Evolutionary conservation across 2,113 vertebrate species (phyloP).

Genomic region (Eclectus roratus): DNA sequence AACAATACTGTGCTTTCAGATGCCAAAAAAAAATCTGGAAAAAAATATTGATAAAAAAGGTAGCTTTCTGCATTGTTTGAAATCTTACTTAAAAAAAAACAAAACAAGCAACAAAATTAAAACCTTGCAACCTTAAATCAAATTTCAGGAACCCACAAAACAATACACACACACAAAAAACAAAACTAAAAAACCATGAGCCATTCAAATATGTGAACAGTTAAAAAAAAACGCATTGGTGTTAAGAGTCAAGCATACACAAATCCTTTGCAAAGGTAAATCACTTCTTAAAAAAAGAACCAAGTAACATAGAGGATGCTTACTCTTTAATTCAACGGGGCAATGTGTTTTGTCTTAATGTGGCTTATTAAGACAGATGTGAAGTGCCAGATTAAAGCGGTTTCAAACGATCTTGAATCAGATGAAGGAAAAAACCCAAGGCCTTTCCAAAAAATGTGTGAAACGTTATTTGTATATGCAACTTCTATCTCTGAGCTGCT

Average conservation of each 20-base stretch:
- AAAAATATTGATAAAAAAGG: background rate
- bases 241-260: background rate
- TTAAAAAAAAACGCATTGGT: background rate
- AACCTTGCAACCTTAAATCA: accelerated
- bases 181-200: background rate
- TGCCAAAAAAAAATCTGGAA: background rate
- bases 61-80: background rate
- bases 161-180: background rate
- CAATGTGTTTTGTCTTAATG: background rate
- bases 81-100: background rate
- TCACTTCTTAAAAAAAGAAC: background rate
- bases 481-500: background rate
- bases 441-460: background rate
- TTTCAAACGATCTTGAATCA: background rate
- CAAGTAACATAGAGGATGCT: background rate
- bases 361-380: background rate
- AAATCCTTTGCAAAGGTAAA: background rate
- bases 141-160: background rate
- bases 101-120: background rate
- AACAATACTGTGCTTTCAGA: background rate
- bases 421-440: background rate
- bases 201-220: background rate
- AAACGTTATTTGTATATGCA: background rate
- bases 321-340: background rate
- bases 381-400: background rate